Base-by-base conservation (phyloP, 2,888 invertebrate genomes). In the Tenthredo mesomela region DNA sequence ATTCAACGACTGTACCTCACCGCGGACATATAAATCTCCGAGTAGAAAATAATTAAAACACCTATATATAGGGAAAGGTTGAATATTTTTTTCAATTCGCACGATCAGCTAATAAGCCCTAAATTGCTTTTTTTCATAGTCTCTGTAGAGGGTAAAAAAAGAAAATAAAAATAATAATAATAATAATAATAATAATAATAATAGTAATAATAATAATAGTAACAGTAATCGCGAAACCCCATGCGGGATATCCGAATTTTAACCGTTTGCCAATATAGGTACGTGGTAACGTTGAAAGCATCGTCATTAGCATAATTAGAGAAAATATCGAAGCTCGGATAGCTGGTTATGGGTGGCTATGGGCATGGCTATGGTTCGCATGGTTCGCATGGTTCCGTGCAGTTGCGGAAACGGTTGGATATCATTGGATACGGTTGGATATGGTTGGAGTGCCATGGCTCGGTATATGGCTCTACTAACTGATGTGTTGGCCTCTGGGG, bases 401-500 rank as follows among this genome's bases (percentile, higher is more conserved):
- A 80, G 10, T 80, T 29, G 80, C 18, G 80, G 58, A 43, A 73
- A 80, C 61, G 61, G 37, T 61, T 61, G 77, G 77, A 77, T 77
- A 54, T 77, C 77, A 54, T 50, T 37, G 80, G 61, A 61, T 80
- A 80, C 61, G 61, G 61, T n/a, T 80, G 80, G 80, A 80, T 80
- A 61, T 77, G 47, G 77, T 77, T 77, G 77, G 77, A 77, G 33
- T 43, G 12, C 43, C 43, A 9, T 40, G 47, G 77, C 54, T 77
- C 77, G 77, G 50, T 77, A 33, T 50, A 77, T 40, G 80, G 87
- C 87, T 87, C 86, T 88, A 86, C 89, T 89, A 88, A 88, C 89
- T 88, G 90, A 91, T 91, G 89, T 89, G 90, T 90, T 90, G 89
- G 88, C 89, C 89, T 88, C 88, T 87, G 86, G 89, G 87, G 88